Evolutionary conservation across 2,888 invertebrate species (phyloP).

Genomic region (Arrhopalites spinosus): DNA sequence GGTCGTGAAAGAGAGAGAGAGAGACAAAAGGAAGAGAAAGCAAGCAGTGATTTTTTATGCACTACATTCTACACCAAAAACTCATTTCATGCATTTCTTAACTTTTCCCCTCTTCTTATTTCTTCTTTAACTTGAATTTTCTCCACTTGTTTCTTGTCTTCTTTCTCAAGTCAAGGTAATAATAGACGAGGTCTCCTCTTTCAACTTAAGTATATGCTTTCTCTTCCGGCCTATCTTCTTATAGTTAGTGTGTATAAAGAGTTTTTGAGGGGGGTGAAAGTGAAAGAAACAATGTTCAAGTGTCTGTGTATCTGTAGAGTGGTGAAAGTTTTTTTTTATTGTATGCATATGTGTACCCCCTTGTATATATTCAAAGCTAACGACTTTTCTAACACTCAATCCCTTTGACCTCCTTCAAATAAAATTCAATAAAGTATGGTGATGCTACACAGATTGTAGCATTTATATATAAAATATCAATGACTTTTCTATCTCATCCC

Average conservation of each 20-base stretch:
- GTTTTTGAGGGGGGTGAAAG: too few relatives aligned
- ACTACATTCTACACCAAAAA: not conserved
- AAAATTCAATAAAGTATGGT: not conserved
- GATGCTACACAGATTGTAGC: not conserved
- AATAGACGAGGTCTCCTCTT: too few relatives aligned
- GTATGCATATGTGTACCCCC: too few relatives aligned
- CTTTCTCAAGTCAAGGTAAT: not conserved
- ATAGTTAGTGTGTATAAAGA: too few relatives aligned
- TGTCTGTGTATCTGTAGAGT: not conserved
- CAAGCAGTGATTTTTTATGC: slow-evolving; percentile 23
- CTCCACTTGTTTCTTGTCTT: not conserved
- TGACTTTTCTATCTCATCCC: too few relatives aligned
- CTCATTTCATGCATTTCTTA: slow-evolving; percentile 18
- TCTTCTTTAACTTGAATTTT: not conserved
- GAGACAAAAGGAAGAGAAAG: not conserved
- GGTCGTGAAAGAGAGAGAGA: not conserved
- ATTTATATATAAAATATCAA: too few relatives aligned
- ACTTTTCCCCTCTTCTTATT: not conserved
- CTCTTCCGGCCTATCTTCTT: too few relatives aligned
- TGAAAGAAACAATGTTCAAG: too few relatives aligned
- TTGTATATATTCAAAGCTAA: too few relatives aligned
- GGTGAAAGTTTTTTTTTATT: too few relatives aligned
- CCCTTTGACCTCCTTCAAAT: slow-evolving; percentile 8
- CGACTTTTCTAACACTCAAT: slow-evolving; percentile 2
- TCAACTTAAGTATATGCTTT: too few relatives aligned